Evolutionary conservation across 2,888 invertebrate genomes (phyloP), one percentile per base, ranked within the genome.

Genomic region (Drosophila neutralis): DNA sequence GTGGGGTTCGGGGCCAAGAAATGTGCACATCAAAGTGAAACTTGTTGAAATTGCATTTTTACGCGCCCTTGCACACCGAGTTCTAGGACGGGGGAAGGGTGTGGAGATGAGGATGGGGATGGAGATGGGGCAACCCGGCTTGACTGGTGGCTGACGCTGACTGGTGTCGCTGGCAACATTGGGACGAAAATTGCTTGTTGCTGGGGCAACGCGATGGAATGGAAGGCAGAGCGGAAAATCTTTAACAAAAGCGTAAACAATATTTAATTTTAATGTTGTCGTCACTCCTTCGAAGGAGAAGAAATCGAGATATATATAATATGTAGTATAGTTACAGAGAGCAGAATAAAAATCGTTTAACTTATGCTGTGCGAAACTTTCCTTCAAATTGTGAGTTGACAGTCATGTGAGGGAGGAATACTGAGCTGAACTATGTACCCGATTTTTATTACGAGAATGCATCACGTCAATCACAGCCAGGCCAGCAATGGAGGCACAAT

Each of bases 1-100:
- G 29, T 53, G 49, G 54, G 45, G 62, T 70, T 75, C 42, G 54
- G 71, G 68, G 60, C 69, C 70, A 79, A 69, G 78, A 89, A 86
- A 78, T 89, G 85, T 89, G 86, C 88, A 87, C 90, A 87, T 87
- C 90, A 87, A 87, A 87, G 87, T 83, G 74, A 89, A 89, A 87
- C 89, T 90, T 90, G 88, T 88, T 86, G 87, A 88, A 86, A 87
- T 90, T 87, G 87, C 87, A 87, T 87, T 87, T 90, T 90, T 90
- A 88, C 87, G 87, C 87, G 88, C 83, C 90, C 90, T 88, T 90
- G 90, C 88, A 76, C 87, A 88, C 73, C 62, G 56, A 78, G 82
- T 65, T 69, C 73, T 70, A 69, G 49, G 49, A 53, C 73, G 63
- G 56, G 57, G 6, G 52, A 40, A 42, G 62, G 53, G 15, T 40